These are phyloP conservation scores for Parthenolecanium corni DNA, from an alignment of 2,888 invertebrate genomes.

Conservation along the genomic window DNA sequence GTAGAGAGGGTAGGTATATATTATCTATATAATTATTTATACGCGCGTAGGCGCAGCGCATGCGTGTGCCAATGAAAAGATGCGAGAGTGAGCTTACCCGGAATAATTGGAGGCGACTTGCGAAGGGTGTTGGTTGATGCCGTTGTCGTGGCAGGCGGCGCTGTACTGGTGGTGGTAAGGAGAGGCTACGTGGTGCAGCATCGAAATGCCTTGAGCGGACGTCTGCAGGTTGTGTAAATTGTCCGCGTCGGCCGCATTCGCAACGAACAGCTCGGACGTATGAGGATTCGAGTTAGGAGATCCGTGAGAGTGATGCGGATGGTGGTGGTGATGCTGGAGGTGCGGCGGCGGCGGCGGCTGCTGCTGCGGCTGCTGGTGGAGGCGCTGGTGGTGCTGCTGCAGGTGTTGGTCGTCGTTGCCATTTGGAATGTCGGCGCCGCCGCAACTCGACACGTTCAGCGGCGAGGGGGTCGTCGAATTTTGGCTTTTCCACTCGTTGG, in stretches of 20 bases:
- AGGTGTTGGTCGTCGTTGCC: background rate
- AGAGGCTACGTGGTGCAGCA: conserved; percentile 2
- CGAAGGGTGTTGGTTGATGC: background rate
- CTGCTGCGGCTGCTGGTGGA: background rate
- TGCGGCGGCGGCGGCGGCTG: background rate
- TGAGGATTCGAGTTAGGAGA: background rate
- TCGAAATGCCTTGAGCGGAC: background rate
- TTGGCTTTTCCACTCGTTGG: background rate
- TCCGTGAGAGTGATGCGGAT: no score
- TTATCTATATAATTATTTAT: no score
- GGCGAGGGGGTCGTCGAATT: background rate
- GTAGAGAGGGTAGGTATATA: no score
- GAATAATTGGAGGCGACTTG: conserved; percentile 3
- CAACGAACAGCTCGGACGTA: background rate
- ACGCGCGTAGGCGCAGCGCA: no score
- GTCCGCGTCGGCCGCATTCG: background rate
- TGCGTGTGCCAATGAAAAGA: no score
- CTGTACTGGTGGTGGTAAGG: conserved; percentile 3
- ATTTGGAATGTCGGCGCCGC: background rate
- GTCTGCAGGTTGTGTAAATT: background rate
- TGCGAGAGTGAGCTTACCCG: background rate
- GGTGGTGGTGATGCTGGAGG: no score
- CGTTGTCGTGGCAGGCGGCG: background rate
- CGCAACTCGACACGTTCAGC: background rate
- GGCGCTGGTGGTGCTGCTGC: background rate